Evolutionary conservation across 2,113 vertebrate species (phyloP), one percentile per base, ranked within the genome.

Genomic region (Hiodon tergisus): DNA sequence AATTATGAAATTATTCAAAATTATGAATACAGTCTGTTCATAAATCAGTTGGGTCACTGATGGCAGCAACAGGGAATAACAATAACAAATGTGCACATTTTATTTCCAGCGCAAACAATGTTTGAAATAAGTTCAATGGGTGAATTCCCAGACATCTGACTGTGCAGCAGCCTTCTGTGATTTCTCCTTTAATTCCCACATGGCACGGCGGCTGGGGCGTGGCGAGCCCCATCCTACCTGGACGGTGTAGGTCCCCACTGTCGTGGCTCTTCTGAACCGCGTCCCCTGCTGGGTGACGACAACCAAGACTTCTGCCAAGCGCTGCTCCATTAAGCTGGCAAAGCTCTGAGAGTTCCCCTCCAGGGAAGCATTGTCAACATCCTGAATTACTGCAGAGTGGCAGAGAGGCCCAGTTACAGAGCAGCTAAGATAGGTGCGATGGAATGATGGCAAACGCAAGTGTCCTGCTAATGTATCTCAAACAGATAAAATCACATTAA

Each of bases 341-440:
- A 99, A 99, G 89, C 96, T 98, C 85, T 98, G 96, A 79, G 96
- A 98, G 86, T 95, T 95, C 79, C 90, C 88, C 68, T 95, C 94
- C 86, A 98, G 87, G 48, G 95, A 92, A 0, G 90, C 89, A 60
- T 93, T 94, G 76, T 96, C 95, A 62, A 98, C 96, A 3, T 97
- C 96, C 84, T 95, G 96, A 83, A 99, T 94, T 82, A 98, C 97
- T 99, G 88, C 5, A 60, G 78, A 14, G 47, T 16, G 46, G 3
- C 46, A 52, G n/a, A 51, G 48, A 48, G 74, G 78, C 0, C 46
- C 6, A 63, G 59, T 10, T 58, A 16, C 31, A 14, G 48, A 76
- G 47, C 17, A 14, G 50, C 13, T n/a, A 16, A 50, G 67, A n/a
- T 51, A 50, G 50, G 13, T 4, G 31, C 31, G 31, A 31, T 31